phyloP scores from a whole-genome alignment of 1,140 invertebrate species.

The Latrodectus geometricus region DNA sequence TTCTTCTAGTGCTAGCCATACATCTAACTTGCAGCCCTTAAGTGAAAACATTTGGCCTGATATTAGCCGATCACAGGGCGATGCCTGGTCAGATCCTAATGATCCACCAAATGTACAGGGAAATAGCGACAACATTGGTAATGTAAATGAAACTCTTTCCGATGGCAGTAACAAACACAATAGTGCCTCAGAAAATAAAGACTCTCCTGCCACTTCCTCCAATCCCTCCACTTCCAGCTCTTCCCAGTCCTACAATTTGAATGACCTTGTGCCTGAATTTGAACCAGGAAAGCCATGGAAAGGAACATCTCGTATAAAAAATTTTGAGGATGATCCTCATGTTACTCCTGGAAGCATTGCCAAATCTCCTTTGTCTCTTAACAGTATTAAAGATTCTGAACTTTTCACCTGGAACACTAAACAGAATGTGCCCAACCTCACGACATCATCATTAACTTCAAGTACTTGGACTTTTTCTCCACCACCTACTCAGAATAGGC shows the following conservation, averaged over 20 bases:
- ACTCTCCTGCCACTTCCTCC: slow-evolving; percentile 48
- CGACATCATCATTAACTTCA: slow-evolving; percentile 79
- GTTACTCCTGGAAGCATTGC: slow-evolving; percentile 96
- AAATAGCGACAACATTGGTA: slow-evolving; percentile 23
- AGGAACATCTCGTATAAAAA: slow-evolving; percentile 89
- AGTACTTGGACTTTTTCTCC: slow-evolving; percentile 93
- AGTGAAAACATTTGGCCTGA: slow-evolving; percentile 72
- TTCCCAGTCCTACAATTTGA: slow-evolving; percentile 74
- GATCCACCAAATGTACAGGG: slow-evolving; percentile 26
- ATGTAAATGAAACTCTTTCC: slow-evolving; percentile 9
- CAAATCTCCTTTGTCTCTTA: slow-evolving; percentile 85
- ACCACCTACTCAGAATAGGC: slow-evolving; percentile 67
- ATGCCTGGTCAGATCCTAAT: slow-evolving; percentile 30
- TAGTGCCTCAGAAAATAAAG: slow-evolving; percentile 59
- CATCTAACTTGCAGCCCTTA: slow-evolving; percentile 78
- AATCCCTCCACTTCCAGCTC: slow-evolving; percentile 59
- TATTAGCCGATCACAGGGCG: slow-evolving; percentile 53
- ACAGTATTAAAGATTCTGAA: slow-evolving; percentile 88
- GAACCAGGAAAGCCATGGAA: slow-evolving; percentile 98
- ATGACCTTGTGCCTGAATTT: slow-evolving; percentile 94
- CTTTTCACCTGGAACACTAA: slow-evolving; percentile 77
- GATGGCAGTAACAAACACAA: slow-evolving; percentile 46
- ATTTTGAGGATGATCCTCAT: slow-evolving; percentile 95
- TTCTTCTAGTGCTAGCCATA: slow-evolving; percentile 74
- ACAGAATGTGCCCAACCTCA: slow-evolving; percentile 72